A percentile compares a stretch with the other conserved stretches of the same genome.
These are phyloP conservation scores for Heliangelus exortis DNA, from an alignment of 2,797 vertebrate genomes.

Conservation along the genomic window DNA sequence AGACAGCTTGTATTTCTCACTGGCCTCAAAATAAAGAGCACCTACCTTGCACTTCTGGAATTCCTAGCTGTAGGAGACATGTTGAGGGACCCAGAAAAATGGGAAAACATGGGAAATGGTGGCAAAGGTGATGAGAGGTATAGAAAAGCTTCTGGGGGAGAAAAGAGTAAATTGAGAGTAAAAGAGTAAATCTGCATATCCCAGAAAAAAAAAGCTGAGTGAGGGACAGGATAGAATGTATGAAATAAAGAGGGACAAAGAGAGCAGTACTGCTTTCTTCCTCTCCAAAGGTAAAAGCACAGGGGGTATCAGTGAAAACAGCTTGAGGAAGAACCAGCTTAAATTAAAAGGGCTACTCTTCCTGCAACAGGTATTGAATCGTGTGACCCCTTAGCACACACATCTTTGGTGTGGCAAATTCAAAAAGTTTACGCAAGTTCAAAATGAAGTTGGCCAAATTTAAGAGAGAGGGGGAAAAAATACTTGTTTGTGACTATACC, in stretches of 20 bases:
- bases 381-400: neutral
- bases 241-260: neutral
- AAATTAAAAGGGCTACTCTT: neutral
- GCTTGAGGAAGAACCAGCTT: neutral
- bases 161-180: neutral
- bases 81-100: neutral
- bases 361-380: neutral
- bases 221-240: neutral
- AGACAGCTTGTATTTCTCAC: neutral
- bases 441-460: neutral
- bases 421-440: neutral
- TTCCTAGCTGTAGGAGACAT: neutral
- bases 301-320: neutral
- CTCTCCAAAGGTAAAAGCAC: neutral
- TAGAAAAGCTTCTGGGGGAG: neutral
- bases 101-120: neutral
- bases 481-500: neutral
- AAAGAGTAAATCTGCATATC: neutral
- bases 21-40: neutral
- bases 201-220: neutral
- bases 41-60: neutral
- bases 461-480: rapidly evolving
- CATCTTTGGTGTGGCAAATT: neutral
- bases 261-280: neutral
- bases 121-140: neutral